Evolutionary conservation across 2,888 invertebrate genomes (phyloP), one percentile per base, ranked within the genome.

Genomic region (Rutpela maculata): DNA sequence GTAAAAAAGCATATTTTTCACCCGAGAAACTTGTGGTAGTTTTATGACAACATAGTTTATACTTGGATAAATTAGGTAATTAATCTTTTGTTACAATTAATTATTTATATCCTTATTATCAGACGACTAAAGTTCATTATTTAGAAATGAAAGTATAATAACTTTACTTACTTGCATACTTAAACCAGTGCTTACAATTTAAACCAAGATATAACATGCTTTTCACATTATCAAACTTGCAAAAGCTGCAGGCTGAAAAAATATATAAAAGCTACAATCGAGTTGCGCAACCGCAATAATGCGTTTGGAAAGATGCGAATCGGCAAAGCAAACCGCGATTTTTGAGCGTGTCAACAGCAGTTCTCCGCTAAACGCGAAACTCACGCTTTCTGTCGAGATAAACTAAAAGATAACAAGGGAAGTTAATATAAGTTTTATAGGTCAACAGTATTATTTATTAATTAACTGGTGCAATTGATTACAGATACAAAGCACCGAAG

Each of bases 311-410:
- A 56, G 26, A 67, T n/a, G 67, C 55, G 67, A 55, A 55, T 31
- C 38, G 65, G 19, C 67, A 67, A 50, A 38, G 55, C 55, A 50
- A 22, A 31, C 55, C 67, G 55, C 67, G 67, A 55, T 67, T 67
- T 67, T 67, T 67, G 67, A 67, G 67, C 67, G 67, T 50, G 67
- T 22, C 65, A 55, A 55, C 67, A 55, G 15, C 67, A 50, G n/a
- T 67, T 26, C 67, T 50, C 55, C 17, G 17, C 67, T 50, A 67
- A 67, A 22, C 66, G 22, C 22, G 66, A 66, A 22, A 50, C 17
- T 55, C 55, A 18, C 55, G n/a, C 55, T 67, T 67, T 67, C 67
- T 26, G 65, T 31, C 17, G 31, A n/a, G 62, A 62, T 62, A 62
- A 60, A 43, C 43, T 18, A 31, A 65, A 65, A 50, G 43, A 43